Base-by-base conservation (phyloP, 2,113 vertebrate genomes). In the Isichthys henryi region DNA sequence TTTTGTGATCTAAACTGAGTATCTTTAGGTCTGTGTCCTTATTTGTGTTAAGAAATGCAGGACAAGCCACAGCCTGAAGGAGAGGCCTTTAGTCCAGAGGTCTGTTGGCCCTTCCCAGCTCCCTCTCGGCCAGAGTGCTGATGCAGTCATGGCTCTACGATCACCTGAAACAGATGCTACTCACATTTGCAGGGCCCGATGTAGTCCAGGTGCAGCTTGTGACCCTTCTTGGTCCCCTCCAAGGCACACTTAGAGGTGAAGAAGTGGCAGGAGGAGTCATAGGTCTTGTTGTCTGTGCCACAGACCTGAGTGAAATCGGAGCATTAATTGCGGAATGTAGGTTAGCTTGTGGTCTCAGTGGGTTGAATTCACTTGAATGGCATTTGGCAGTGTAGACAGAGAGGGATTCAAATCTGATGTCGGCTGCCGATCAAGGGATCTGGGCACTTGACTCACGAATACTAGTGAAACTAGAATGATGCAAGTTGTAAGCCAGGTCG, bases 211-310 rank as follows among this genome's bases (percentile, higher is more conserved):
- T 99, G 98, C 93, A 99, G 97, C 91, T 99, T 99, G 96, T 99
- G 98, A 83, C 98, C 98, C 94, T 99, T 99, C 97, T 99, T 99
- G 94, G 98, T 99, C 92, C 98, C 98, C 94, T 99, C 98, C 96
- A 99, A 94, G 89, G 98, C 92, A 91, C 98, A 99, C 93, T 99
- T 99, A 94, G 97, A 97, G 93, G 98, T 98, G 90, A 99, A 99
- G 96, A 99, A 99, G 91, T 99, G 97, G 96, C 98, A 99, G 89
- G 97, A 97, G 66, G 97, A 96, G 92, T 99, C 98, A 0, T 97
- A 99, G 95, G 98, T 99, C 96, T 98, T 99, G 95, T 99, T 99
- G 96, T 99, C 97, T 0, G 97, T 99, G 92, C 97, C 98, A 1
- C 98, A 99, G 48, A 99, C 96, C 98, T 99, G 94, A 27, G 3